phyloP scores from a whole-genome alignment of 1,140 invertebrate species.

The Meteorus sp. region DNA sequence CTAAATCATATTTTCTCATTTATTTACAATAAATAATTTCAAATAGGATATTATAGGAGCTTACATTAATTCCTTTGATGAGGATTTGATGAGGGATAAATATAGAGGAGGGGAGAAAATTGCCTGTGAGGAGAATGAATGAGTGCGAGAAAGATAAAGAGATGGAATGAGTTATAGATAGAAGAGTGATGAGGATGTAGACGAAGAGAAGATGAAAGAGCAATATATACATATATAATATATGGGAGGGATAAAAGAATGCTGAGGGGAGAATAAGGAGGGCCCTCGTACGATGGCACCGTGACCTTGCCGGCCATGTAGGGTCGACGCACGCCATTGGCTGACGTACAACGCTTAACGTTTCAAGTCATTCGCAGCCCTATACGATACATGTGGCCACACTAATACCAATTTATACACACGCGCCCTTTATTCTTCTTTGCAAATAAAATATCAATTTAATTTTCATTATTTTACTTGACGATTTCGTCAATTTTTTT shows the following conservation, averaged over 20 bases:
- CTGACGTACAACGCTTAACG: slow-evolving; percentile 22
- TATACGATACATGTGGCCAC: too few species aligned
- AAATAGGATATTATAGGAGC: too few species aligned
- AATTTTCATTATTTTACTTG: too few species aligned
- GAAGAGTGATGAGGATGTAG: neutral
- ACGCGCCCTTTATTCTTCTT: neutral
- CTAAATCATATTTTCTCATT: too few species aligned
- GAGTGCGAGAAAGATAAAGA: slow-evolving; percentile 5
- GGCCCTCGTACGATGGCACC: slow-evolving; percentile 29
- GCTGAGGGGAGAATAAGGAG: slow-evolving; percentile 2
- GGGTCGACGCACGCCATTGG: slow-evolving; percentile 32
- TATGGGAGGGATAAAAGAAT: slow-evolving; percentile 10
- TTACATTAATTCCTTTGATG: too few species aligned
- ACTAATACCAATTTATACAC: neutral
- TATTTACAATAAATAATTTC: too few species aligned
- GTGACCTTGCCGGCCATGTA: slow-evolving; percentile 30
- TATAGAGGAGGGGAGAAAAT: neutral
- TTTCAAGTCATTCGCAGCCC: slow-evolving; percentile 12
- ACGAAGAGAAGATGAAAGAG: neutral
- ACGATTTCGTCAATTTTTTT: too few species aligned
- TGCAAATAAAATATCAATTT: too few species aligned
- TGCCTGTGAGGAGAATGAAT: neutral
- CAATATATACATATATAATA: slow-evolving; percentile 2
- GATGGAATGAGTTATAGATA: too few species aligned
- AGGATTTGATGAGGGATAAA: too few species aligned